Percentiles rank a stretch among this genome's conserved stretches.
phyloP scores from a whole-genome alignment of 1,140 invertebrate genomes.

The Luehdorfia chinensis region DNA sequence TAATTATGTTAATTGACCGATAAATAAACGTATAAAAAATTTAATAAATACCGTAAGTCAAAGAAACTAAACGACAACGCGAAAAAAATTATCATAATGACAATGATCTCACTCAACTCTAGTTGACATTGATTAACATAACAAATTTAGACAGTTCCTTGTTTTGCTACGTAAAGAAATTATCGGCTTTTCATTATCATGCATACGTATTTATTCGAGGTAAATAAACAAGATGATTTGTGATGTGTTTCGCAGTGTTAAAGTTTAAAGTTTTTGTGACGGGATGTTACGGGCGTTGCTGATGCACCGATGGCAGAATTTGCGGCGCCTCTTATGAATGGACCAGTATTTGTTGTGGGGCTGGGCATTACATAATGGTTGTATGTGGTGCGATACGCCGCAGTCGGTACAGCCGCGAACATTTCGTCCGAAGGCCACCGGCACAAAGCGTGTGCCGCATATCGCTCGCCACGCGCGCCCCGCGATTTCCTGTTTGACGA shows the following conservation, averaged over 20 bases:
- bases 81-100: constrained; percentile 48
- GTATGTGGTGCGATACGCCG: constrained; percentile 51
- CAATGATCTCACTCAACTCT: constrained; percentile 56
- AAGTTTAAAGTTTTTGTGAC: constrained; percentile 27
- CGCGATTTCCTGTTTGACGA: constrained; percentile 74
- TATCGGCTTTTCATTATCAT: constrained; percentile 52
- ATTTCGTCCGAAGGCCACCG: constrained; percentile 68
- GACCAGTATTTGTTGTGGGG: constrained; percentile 60
- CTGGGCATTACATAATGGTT: constrained; percentile 59
- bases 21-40: constrained; percentile 4
- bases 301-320: constrained; percentile 44
- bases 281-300: constrained; percentile 26
- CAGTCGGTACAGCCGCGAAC: constrained; percentile 48
- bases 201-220: constrained; percentile 17
- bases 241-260: constrained; percentile 21
- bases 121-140: constrained; percentile 45
- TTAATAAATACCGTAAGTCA: constrained; percentile 21
- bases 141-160: constrained; percentile 52
- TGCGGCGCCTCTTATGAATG: constrained; percentile 64
- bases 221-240: constrained; percentile 25
- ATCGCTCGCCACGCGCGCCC: constrained; percentile 65
- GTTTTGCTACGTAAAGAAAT: constrained; percentile 64
- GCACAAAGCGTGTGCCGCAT: constrained; percentile 64
- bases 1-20: constrained; percentile 10
- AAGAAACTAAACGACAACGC: constrained; percentile 23